These are phyloP conservation scores for Philaethria dido DNA, from an alignment of 2,888 invertebrate genomes.

Conservation along the genomic window DNA sequence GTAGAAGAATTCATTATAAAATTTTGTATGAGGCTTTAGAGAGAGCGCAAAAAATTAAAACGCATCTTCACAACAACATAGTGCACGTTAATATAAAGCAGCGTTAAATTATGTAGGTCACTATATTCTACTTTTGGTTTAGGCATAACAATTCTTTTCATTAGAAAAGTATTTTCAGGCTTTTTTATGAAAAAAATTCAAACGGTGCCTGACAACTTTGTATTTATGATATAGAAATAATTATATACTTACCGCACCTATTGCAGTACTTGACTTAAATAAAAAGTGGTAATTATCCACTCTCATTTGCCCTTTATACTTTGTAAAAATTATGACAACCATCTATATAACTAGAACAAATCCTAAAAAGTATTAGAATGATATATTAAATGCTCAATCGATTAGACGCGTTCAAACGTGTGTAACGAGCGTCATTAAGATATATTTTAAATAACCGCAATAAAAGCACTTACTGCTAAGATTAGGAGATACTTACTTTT, in stretches of 20 bases:
- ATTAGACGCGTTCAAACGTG: not conserved
- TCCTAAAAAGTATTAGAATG: not conserved
- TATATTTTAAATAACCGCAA: not conserved
- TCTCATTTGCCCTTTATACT: not conserved
- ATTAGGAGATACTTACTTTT: too few species aligned
- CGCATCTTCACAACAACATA: constrained; percentile 4
- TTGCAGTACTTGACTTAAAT: not conserved
- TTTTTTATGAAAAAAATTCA: not conserved
- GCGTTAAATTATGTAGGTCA: constrained; percentile 12
- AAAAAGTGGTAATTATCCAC: too few species aligned
- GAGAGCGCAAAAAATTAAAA: constrained; percentile 10
- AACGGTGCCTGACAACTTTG: not conserved
- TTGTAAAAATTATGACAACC: not conserved
- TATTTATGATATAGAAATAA: not conserved
- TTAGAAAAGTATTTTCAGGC: not conserved
- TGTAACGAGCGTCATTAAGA: not conserved
- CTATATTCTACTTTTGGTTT: constrained; percentile 4
- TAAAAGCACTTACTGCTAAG: constrained; percentile 12
- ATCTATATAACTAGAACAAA: not conserved
- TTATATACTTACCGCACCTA: not conserved
- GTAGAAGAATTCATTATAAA: not conserved
- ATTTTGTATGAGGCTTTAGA: constrained; percentile 4
- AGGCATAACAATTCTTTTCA: not conserved
- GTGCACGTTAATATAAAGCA: constrained; percentile 1
- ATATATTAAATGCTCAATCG: not conserved